Conservation (phyloP, 2,113 vertebrate genomes). For the Etia nguti region DNA sequence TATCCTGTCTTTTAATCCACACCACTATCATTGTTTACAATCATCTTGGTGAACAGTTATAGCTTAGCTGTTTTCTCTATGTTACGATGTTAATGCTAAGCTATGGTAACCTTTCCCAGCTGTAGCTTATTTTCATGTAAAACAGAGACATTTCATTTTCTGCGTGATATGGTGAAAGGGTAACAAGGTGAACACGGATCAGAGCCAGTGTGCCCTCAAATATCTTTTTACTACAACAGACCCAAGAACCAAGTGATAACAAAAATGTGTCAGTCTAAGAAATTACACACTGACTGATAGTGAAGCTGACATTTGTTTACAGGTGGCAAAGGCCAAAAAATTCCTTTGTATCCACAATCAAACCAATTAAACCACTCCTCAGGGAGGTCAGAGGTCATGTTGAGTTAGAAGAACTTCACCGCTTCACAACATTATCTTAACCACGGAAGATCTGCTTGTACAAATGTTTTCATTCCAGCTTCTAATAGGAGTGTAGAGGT, state of each 20-base stretch:
- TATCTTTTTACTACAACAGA: neutral
- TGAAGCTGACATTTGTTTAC: neutral
- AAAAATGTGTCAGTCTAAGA: neutral
- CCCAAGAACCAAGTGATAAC: neutral
- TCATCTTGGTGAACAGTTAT: neutral
- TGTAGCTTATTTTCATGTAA: neutral
- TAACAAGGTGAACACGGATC: neutral
- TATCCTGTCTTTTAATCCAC: neutral
- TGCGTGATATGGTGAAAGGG: neutral
- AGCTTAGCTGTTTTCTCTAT: neutral
- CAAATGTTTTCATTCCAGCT: neutral
- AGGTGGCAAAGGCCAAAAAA: neutral
- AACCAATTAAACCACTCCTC: neutral
- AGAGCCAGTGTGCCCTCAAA: neutral
- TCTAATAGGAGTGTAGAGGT: neutral
- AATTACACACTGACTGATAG: neutral
- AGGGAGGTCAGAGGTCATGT: neutral
- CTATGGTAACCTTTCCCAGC: neutral
- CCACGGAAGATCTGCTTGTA: neutral
- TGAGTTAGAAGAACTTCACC: neutral
- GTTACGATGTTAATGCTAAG: neutral
- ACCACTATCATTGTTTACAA: neutral
- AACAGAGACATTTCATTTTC: neutral
- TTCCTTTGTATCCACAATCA: neutral
- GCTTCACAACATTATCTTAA: neutral